A percentile compares a stretch with the other conserved stretches of the same genome.
Evolutionary conservation across 2,888 invertebrate genomes (phyloP).

Genomic region (Mythimna lalbum): DNA sequence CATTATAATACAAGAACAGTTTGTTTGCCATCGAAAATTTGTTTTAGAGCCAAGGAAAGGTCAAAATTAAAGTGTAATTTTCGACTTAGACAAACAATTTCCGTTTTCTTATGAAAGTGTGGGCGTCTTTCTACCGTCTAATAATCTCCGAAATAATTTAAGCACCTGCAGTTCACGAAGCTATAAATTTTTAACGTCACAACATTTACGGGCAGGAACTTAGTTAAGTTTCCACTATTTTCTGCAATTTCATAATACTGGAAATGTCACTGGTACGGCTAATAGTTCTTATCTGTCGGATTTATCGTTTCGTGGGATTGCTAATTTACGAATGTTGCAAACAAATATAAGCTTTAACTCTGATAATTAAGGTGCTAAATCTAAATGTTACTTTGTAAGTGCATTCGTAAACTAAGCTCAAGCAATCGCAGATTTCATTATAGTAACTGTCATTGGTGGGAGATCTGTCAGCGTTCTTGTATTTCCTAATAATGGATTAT

Average conservation of each 20-base stretch:
- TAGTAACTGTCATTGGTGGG: constrained; percentile 69
- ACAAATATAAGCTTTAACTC: constrained; percentile 54
- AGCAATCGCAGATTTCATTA: constrained; percentile 75
- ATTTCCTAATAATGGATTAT: constrained; percentile 67
- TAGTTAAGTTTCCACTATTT: constrained; percentile 55
- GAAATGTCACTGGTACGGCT: constrained; percentile 70
- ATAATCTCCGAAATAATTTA: constrained; percentile 63
- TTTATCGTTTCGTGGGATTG: constrained; percentile 73
- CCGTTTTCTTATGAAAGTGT: constrained; percentile 50
- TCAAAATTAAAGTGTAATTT: constrained; percentile 52
- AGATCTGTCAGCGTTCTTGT: constrained; percentile 71
- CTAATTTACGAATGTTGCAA: constrained; percentile 56
- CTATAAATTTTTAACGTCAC: constrained; percentile 65
- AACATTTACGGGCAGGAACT: constrained; percentile 55
- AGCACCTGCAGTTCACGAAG: constrained; percentile 60
- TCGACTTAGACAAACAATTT: constrained; percentile 57
- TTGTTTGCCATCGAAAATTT: constrained; percentile 35
- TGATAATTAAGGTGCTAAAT: constrained; percentile 45
- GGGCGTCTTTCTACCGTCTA: constrained; percentile 55
- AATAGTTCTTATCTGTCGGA: constrained; percentile 73
- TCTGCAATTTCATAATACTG: constrained; percentile 70
- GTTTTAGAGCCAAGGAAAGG: constrained; percentile 31
- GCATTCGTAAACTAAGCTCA: constrained; percentile 63
- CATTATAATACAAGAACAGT: constrained; percentile 57
- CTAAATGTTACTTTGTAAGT: constrained; percentile 8